Base-by-base conservation (phyloP, 2,113 vertebrate genomes). In the Sphaerodactylus townsendi region DNA sequence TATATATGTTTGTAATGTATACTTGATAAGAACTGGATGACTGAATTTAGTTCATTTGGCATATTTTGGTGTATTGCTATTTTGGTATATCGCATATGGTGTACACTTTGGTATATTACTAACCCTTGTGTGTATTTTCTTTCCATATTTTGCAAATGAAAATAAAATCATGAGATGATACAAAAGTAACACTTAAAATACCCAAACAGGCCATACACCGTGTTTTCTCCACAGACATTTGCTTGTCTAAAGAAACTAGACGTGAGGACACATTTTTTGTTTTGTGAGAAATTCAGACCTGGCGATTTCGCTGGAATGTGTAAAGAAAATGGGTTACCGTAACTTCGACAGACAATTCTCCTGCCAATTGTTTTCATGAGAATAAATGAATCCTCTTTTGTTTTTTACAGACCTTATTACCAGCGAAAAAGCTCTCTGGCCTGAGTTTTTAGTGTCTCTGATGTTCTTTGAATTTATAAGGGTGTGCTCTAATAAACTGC, bases 381-480 rank as follows among this genome's bases (percentile, higher is more conserved):
- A 87, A 85, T 89, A 77, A 86, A 6, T 25, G 82, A 75, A 75
- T 14, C 2, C 65, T 90, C 4, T 41, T 90, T 77, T 81, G 3
- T 46, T 83, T 86, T 71, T 90, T 80, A 28, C 9, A 69, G 17
- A 84, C 75, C 76, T 1, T 68, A 48, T 79, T 90, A 85, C 56
- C 21, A 53, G 75, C 73, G 77, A 35, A 73, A 81, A 82, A 90
- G 71, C 14, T 90, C 62, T 81, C 79, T 77, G 59, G 8, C 1
- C 1, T 0, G 17, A 80, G 62, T 83, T 88, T 92, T 86, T 17
- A 82, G 77, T 79, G 33, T 82, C 73, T 82, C 83, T 87, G 62
- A 86, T 41, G 90, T 62, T 87, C 82, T 17, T 66, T 33, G 46
- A 81, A 88, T 89, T 89, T 89, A 80, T 79, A 85, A 84, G 28